These are phyloP conservation scores for Picathartes gymnocephalus DNA, from an alignment of 2,113 vertebrate species.

Conservation along the genomic window DNA sequence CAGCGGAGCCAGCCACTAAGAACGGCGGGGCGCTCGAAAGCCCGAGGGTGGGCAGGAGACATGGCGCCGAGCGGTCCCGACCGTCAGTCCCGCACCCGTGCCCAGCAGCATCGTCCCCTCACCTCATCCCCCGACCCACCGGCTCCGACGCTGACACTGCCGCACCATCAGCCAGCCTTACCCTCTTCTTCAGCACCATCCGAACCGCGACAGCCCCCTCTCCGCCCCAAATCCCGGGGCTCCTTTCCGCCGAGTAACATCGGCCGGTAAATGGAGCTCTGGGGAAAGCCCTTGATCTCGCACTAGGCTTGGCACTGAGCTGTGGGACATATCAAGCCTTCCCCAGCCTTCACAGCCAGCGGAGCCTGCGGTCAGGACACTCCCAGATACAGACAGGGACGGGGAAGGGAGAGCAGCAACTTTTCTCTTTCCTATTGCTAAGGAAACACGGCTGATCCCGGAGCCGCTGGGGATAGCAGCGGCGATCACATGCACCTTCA, in stretches of 20 bases:
- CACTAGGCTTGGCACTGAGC: fast-evolving
- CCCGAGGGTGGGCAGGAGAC: not conserved
- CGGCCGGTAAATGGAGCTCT: not conserved
- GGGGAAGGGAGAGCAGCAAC: not conserved
- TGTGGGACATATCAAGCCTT: no score
- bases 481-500: fast-evolving
- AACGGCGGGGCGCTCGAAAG: not conserved
- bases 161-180: fast-evolving
- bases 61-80: not conserved
- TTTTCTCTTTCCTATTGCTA: not conserved
- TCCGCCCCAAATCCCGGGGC: fast-evolving
- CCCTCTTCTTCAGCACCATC: no score
- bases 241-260: fast-evolving
- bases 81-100: not conserved
- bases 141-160: not conserved
- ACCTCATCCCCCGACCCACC: fast-evolving
- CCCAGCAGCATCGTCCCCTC: fast-evolving
- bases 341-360: no score
- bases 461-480: fast-evolving
- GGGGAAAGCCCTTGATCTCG: not conserved
- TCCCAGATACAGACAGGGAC: fast-evolving
- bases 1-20: not conserved
- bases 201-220: fast-evolving
- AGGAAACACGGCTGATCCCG: fast-evolving
- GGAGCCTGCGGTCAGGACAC: fast-evolving